These are phyloP conservation scores for Dendrophyllia cribrosa DNA, from an alignment of 64 coral and sea anemone species.

Conservation along the genomic window DNA sequence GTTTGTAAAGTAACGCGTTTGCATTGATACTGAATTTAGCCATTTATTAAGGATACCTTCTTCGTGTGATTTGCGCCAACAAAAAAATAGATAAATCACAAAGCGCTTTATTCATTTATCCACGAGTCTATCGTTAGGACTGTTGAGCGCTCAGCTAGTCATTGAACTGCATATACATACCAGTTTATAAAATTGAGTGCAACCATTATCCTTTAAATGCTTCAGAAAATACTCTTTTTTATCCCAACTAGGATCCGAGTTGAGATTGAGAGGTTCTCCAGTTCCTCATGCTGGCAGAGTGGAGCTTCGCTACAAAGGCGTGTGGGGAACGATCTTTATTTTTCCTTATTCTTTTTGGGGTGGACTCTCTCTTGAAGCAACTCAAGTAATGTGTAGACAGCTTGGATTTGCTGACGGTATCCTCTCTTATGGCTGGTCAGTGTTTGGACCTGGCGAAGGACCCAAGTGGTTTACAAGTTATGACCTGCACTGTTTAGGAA, in stretches of 20 bases:
- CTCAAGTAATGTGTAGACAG: background rate
- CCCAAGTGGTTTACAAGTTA: background rate
- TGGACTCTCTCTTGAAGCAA: background rate
- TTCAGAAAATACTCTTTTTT: too few relatives aligned
- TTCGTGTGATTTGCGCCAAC: too few relatives aligned
- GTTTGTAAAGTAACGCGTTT: too few relatives aligned
- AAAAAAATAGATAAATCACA: too few relatives aligned
- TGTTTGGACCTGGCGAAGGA: background rate
- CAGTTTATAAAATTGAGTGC: too few relatives aligned
- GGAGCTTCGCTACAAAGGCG: background rate
- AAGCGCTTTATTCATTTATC: too few relatives aligned
- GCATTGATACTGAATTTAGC: too few relatives aligned
- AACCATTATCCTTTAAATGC: too few relatives aligned
- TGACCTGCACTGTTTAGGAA: background rate
- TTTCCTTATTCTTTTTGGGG: fast-evolving
- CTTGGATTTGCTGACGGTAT: background rate
- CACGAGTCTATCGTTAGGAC: too few relatives aligned
- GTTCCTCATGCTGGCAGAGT: conserved; percentile 6
- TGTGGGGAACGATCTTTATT: background rate
- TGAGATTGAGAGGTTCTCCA: background rate
- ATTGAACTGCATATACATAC: too few relatives aligned
- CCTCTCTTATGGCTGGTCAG: background rate
- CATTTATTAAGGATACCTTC: too few relatives aligned
- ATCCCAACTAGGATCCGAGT: background rate
- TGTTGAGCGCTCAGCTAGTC: too few relatives aligned